Percentiles rank a stretch among this genome's conserved stretches.
Conservation (phyloP, 2,113 vertebrate species). For the Pantherophis guttatus region DNA sequence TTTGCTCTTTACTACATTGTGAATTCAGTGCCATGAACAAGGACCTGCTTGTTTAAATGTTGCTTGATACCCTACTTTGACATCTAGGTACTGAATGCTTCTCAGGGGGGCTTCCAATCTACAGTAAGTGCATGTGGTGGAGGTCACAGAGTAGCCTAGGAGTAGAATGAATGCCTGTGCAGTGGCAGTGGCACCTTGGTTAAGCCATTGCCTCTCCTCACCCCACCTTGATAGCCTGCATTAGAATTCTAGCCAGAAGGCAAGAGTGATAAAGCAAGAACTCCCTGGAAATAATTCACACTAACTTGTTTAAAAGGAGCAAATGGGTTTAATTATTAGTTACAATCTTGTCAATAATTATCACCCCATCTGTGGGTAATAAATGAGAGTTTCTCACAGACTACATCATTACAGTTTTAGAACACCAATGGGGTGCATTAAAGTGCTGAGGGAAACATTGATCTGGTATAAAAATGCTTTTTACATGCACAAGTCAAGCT, state of each 20-base stretch:
- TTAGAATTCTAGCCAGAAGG: neutral
- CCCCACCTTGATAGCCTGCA: neutral
- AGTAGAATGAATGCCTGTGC: too few relatives aligned
- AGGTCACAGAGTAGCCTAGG: neutral
- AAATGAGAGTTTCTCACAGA: conserved; percentile 88
- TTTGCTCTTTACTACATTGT: neutral
- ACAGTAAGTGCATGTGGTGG: too few relatives aligned
- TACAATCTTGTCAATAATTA: conserved; percentile 87
- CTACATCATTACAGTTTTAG: conserved; percentile 88
- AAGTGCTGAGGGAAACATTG: conserved; percentile 89
- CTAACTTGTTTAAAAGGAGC: conserved; percentile 70
- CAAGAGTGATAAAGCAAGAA: conserved; percentile 53
- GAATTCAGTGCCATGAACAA: neutral
- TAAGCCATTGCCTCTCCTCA: neutral
- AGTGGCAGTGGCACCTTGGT: too few relatives aligned
- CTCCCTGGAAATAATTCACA: conserved; percentile 69
- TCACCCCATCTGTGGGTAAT: conserved; percentile 88
- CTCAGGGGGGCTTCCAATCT: neutral
- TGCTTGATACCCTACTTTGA: neutral
- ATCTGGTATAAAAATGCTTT: conserved; percentile 87
- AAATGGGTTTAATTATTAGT: conserved; percentile 80
- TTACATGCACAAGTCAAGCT: conserved; percentile 64
- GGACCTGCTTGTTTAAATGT: neutral
- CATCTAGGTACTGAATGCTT: too few relatives aligned
- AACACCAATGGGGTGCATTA: conserved; percentile 88